phyloP scores from a whole-genome alignment of 30 jellyfish, hydroid and myxozoan species.

The Clytia hemisphaerica region DNA sequence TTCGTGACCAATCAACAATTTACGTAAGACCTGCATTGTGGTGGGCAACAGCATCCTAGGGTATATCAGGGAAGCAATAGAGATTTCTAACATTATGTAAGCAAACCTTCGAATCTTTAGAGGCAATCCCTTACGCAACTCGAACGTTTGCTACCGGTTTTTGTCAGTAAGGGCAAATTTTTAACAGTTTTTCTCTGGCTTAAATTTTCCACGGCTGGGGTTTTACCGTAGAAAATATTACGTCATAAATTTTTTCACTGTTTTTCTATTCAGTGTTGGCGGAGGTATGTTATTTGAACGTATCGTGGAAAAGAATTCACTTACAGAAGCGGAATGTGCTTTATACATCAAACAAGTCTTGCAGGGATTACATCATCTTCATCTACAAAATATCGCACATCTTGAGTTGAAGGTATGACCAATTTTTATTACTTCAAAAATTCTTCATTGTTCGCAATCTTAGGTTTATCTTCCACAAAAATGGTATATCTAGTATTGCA shows the following conservation, averaged over 20 bases:
- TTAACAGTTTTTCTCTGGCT: neutral
- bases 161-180: neutral
- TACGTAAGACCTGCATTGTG: too few species aligned
- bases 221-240: neutral
- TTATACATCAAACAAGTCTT: slow-evolving; percentile 61
- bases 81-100: too few species aligned
- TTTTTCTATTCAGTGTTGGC: slow-evolving; percentile 43
- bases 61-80: too few species aligned
- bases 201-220: neutral
- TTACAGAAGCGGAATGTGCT: slow-evolving; percentile 73
- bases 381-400: slow-evolving; percentile 55
- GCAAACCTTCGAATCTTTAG: too few species aligned
- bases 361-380: slow-evolving; percentile 81
- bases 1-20: too few species aligned
- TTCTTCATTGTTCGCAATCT: neutral
- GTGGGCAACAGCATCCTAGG: too few species aligned
- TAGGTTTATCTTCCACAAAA: neutral
- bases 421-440: neutral
- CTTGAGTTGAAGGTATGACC: slow-evolving; percentile 71
- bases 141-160: too few species aligned
- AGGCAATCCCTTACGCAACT: too few species aligned
- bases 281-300: slow-evolving; percentile 92
- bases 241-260: neutral
- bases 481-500: neutral
- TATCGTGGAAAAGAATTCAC: slow-evolving; percentile 56